Evolutionary conservation across 2,113 vertebrate species (phyloP).

Genomic region (Gorsachius goisagi): DNA sequence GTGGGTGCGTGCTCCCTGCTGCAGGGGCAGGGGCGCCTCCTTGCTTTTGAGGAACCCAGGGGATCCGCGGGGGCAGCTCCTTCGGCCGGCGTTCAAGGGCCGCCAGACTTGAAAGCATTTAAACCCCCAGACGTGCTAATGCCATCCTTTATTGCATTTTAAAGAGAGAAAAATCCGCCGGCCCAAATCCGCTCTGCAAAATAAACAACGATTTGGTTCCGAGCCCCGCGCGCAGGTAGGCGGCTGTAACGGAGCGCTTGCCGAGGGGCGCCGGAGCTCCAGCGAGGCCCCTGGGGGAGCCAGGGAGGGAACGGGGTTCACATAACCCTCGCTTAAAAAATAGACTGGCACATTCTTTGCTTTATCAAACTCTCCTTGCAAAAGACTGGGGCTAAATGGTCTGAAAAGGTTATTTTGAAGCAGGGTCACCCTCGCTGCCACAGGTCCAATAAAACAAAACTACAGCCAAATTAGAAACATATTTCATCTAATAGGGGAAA

Average conservation of each 20-base stretch:
- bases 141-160: not conserved
- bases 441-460: slow-evolving; percentile 76
- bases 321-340: slow-evolving; percentile 35
- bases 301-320: slow-evolving; percentile 42
- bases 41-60: not conserved
- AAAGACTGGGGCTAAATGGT: slow-evolving; percentile 21
- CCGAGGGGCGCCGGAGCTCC: not conserved
- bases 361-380: slow-evolving; percentile 25
- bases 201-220: not conserved
- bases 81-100: not conserved
- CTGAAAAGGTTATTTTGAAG: slow-evolving; percentile 60
- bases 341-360: slow-evolving; percentile 32
- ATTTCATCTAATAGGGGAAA: slow-evolving; percentile 73
- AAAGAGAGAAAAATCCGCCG: slow-evolving; percentile 8
- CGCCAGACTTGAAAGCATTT: not conserved
- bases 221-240: not conserved
- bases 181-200: not conserved
- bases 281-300: slow-evolving; percentile 3
- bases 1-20: rapidly evolving
- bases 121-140: slow-evolving; percentile 2
- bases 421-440: slow-evolving; percentile 55
- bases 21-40: no score
- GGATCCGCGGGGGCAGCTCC: not conserved
- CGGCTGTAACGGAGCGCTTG: not conserved
- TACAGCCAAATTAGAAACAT: slow-evolving; percentile 73